Conservation (phyloP, 2,113 vertebrate genomes). For the Microcebus jonahi region DNA sequence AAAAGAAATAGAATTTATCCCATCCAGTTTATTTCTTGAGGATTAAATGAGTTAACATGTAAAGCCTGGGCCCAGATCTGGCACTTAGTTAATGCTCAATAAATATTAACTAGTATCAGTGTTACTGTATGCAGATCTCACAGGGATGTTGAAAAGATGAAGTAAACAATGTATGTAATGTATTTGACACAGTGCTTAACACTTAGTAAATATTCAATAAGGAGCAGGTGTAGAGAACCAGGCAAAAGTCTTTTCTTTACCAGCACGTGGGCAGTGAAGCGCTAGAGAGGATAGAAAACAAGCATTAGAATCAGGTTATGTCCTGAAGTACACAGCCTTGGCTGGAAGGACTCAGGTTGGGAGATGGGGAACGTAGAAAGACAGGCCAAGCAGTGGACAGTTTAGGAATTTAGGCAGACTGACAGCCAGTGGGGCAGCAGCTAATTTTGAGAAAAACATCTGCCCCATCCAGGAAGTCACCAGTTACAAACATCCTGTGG, state of each 20-base stretch:
- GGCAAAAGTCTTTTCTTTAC: not conserved
- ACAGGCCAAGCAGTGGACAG: not conserved
- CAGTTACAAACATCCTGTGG: not conserved
- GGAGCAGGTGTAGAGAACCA: not conserved
- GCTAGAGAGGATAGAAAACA: not conserved
- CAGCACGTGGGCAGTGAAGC: not conserved
- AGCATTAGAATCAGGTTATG: not conserved
- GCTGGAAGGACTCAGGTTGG: not conserved
- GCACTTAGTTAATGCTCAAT: not conserved
- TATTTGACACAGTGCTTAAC: not conserved
- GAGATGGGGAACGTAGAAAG: not conserved
- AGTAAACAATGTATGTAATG: not conserved
- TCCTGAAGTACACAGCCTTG: not conserved
- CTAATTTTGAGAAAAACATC: not conserved
- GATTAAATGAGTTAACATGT: not conserved
- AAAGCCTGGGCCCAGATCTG: not conserved
- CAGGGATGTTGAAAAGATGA: not conserved
- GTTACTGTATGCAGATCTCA: not conserved
- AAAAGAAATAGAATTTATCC: not conserved
- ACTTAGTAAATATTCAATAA: not conserved
- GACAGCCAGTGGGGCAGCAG: not conserved
- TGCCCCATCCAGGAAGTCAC: not conserved
- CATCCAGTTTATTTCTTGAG: not conserved
- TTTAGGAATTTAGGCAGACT: not conserved
- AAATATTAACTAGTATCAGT: not conserved